Evolutionary conservation across 2,888 invertebrate genomes (phyloP).

Genomic region (Eugnorisma glareosa): DNA sequence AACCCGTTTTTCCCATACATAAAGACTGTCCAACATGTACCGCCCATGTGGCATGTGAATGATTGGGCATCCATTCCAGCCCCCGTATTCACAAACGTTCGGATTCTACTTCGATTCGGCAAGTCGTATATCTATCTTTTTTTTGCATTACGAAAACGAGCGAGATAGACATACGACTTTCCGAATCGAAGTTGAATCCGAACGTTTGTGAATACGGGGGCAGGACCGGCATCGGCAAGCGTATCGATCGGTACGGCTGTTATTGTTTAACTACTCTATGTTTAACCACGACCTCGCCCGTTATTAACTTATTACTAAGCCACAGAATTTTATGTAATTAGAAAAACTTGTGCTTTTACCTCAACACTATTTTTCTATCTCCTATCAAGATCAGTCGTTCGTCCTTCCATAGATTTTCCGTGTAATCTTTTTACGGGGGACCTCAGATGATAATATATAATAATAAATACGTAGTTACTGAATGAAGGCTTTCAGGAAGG

Average conservation of each 20-base stretch:
- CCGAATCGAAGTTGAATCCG: no score
- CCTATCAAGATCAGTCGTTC: neutral
- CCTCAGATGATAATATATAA: slow-evolving; percentile 60
- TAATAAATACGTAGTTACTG: slow-evolving; percentile 58
- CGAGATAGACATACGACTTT: no score
- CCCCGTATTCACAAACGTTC: no score
- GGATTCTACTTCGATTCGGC: no score
- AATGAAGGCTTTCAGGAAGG: slow-evolving; percentile 54
- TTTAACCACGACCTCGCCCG: neutral
- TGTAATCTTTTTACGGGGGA: slow-evolving; percentile 53
- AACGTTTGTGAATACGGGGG: no score
- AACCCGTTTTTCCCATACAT: neutral
- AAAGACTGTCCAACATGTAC: neutral
- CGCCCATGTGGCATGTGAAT: neutral
- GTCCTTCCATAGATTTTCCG: neutral
- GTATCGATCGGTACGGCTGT: neutral
- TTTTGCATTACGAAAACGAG: no score
- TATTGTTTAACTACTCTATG: neutral
- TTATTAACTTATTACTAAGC: neutral
- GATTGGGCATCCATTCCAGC: neutral
- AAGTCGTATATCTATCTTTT: no score
- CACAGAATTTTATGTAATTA: neutral
- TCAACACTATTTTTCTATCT: neutral
- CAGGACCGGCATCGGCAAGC: neutral
- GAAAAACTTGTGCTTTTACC: neutral